Conservation (phyloP, 2,888 invertebrate species). For the Parnassius orleans region DNA sequence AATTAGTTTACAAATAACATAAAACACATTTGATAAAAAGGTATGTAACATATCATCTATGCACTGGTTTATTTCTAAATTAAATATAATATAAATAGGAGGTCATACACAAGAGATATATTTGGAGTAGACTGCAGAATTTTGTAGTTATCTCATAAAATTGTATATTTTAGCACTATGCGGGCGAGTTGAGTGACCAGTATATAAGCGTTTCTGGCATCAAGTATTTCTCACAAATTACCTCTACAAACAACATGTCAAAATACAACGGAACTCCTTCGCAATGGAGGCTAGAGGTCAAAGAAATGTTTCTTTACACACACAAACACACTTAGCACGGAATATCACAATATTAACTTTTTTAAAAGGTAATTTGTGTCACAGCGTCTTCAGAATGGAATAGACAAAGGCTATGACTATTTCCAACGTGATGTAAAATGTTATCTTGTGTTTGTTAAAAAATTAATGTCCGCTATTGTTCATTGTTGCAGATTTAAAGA, state of each 20-base stretch:
- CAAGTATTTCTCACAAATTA: slow-evolving; percentile 59
- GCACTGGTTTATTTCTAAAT: no score
- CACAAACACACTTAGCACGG: slow-evolving; percentile 26
- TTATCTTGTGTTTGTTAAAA: slow-evolving; percentile 9
- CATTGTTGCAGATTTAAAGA: not conserved
- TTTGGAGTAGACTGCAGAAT: no score
- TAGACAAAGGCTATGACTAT: slow-evolving; percentile 10
- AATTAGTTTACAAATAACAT: no score
- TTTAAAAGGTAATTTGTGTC: slow-evolving; percentile 25
- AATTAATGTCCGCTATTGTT: slow-evolving; percentile 12
- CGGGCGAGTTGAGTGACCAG: slow-evolving; percentile 32
- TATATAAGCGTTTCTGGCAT: slow-evolving; percentile 28
- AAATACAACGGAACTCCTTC: slow-evolving; percentile 59
- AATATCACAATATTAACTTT: slow-evolving; percentile 27
- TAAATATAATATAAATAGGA: no score
- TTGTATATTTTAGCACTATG: slow-evolving; percentile 4
- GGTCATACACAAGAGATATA: no score
- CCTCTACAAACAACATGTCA: slow-evolving; percentile 61
- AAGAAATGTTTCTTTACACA: slow-evolving; percentile 40
- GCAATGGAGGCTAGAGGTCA: slow-evolving; percentile 38
- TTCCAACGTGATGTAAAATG: not conserved
- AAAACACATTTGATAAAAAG: no score
- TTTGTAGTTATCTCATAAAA: no score
- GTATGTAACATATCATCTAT: no score
- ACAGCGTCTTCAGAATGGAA: slow-evolving; percentile 24